Percentiles rank a stretch among this genome's conserved stretches.
Conservation (phyloP, 1,140 invertebrate species). For the Sitobion miscanthi region DNA sequence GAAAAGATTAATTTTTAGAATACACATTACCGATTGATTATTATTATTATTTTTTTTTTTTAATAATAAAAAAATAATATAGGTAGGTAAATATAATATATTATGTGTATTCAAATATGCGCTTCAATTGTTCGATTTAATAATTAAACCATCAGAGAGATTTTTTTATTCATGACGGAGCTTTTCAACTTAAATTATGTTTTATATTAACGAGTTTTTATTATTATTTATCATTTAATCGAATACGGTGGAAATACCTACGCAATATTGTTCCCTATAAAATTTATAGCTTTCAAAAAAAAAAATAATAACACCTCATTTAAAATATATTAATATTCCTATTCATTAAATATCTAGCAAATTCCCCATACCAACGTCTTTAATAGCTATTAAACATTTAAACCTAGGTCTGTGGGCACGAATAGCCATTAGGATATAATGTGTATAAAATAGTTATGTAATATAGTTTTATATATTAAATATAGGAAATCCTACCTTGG, state of each 20-base stretch:
- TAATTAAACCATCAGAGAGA: not conserved
- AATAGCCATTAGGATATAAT: not conserved
- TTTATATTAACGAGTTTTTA: slow-evolving; percentile 18
- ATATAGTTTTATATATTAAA: too few relatives aligned
- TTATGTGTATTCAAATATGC: not conserved
- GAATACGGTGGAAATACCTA: not conserved
- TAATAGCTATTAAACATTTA: not conserved
- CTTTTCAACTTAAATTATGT: slow-evolving; percentile 22
- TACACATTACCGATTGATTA: slow-evolving; percentile 26
- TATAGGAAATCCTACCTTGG: too few relatives aligned
- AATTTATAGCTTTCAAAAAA: not conserved
- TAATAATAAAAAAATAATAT: slow-evolving; percentile 32
- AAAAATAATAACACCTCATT: not conserved
- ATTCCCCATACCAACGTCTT: not conserved
- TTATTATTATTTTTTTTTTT: slow-evolving; percentile 33
- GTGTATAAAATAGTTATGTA: too few relatives aligned
- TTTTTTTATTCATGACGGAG: not conserved
- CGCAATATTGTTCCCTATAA: not conserved
- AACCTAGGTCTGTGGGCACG: not conserved
- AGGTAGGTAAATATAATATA: slow-evolving; percentile 28
- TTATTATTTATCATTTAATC: slow-evolving; percentile 26
- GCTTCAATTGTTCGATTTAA: slow-evolving; percentile 43
- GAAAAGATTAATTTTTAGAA: slow-evolving; percentile 50
- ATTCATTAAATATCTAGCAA: not conserved
- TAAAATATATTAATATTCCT: not conserved